Base-by-base conservation (phyloP, 1,140 invertebrate genomes). In the Gonatopus flavifemur region DNA sequence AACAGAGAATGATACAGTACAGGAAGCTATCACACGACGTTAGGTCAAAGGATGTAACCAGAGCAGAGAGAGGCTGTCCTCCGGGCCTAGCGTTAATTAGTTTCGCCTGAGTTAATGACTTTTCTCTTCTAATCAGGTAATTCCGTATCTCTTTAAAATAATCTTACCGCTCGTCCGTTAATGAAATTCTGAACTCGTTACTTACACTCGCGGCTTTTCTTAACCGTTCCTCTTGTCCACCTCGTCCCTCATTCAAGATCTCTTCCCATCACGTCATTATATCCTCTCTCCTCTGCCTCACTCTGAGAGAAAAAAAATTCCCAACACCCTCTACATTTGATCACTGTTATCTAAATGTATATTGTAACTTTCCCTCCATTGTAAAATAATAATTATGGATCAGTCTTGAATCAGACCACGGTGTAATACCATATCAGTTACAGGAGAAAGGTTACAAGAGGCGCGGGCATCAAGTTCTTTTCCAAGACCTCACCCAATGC, bases 71-170 rank as follows among this genome's bases (percentile, higher is more conserved):
- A 37, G 45, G 33, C 50, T 36, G 44, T 54, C 51, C 63, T 53
- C n/a, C 44, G 48, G 18, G 43, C 51, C 61, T 58, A 58, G 67
- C 74, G 71, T 78, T 78, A 78, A 78, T 78, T 78, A 76, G 73
- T 76, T 78, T 77, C 73, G 70, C 72, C 69, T 64, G 70, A 77
- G 76, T 77, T 78, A 78, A 78, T 77, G 72, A 78, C 76, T 77
- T 77, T 76, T 74, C 73, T 72, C 74, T 76, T 67, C 74, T 77
- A 78, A 78, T 78, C 76, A 78, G 73, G 74, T 76, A 75, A 78
- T 78, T 77, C 67, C 72, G 69, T 78, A 77, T 78, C 74, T 78
- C 73, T 78, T 77, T 77, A 77, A 77, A 78, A 77, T 78, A 77
- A 78, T 78, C 74, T 76, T 64, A 62, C 73, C 76, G 74, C 72